Evolutionary conservation across 2,113 vertebrate species (phyloP).

Genomic region (Gavia stellata): DNA sequence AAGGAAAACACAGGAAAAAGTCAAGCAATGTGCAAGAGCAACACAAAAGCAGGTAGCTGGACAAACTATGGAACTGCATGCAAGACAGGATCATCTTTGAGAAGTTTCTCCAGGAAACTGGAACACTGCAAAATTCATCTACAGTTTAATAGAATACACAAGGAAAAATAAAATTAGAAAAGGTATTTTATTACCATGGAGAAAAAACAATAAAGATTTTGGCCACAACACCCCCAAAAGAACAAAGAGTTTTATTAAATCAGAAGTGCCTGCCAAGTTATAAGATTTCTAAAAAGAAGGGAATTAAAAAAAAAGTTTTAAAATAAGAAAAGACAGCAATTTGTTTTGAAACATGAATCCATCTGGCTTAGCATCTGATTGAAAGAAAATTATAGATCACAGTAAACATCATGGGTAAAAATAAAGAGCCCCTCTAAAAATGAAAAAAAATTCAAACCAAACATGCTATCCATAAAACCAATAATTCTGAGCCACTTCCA

Average conservation of each 20-base stretch:
- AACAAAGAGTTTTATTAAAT: not conserved
- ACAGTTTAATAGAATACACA: not conserved
- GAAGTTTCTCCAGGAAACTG: not conserved
- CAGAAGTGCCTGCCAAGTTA: not conserved
- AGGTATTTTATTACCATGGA: not conserved
- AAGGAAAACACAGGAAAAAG: not conserved
- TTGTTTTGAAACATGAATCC: conserved; percentile 40
- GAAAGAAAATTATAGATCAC: conserved; percentile 74
- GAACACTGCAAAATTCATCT: not conserved
- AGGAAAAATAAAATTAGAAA: not conserved
- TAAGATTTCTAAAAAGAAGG: not conserved
- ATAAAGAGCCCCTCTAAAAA: conserved; percentile 52
- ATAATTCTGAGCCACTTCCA: not conserved
- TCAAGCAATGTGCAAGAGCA: not conserved
- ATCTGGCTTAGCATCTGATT: conserved; percentile 37
- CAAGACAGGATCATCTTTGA: not conserved
- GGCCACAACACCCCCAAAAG: not conserved
- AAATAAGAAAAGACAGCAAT: not conserved
- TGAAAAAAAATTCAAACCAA: conserved; percentile 8
- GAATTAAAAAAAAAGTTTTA: not conserved
- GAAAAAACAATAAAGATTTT: not conserved
- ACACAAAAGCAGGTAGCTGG: not conserved
- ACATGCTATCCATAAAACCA: conserved; percentile 16
- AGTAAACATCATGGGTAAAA: conserved; percentile 70
- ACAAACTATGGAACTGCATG: not conserved